A percentile compares a stretch with the other conserved stretches of the same genome.
phyloP scores from a whole-genome alignment of 1,140 invertebrate genomes.

The Paraescarpia echinospica region DNA sequence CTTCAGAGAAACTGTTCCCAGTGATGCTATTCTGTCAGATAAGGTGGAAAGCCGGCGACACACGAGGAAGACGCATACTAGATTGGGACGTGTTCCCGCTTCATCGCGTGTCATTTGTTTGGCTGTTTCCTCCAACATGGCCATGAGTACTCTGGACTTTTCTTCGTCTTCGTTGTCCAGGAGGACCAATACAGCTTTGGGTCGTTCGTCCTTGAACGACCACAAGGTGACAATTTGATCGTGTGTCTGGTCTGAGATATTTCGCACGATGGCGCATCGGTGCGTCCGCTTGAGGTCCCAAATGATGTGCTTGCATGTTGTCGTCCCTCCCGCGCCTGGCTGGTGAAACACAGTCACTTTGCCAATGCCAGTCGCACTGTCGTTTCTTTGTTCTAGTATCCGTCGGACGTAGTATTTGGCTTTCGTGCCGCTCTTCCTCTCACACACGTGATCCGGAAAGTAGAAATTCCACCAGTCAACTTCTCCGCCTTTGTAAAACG shows the following conservation, averaged over 20 bases:
- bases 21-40: neutral
- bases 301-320: slow-evolving; percentile 39
- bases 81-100: neutral
- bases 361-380: slow-evolving; percentile 31
- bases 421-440: slow-evolving; percentile 20
- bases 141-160: slow-evolving; percentile 30
- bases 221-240: slow-evolving; percentile 36
- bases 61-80: slow-evolving; percentile 39
- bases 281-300: slow-evolving; percentile 39
- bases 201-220: slow-evolving; percentile 32
- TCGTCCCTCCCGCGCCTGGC: slow-evolving; percentile 45
- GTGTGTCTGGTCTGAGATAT: slow-evolving; percentile 38
- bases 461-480: slow-evolving; percentile 42
- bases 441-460: slow-evolving; percentile 38
- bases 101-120: slow-evolving; percentile 26
- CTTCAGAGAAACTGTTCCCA: slow-evolving; percentile 31
- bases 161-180: slow-evolving; percentile 47
- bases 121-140: slow-evolving; percentile 35
- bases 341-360: slow-evolving; percentile 40
- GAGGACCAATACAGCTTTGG: slow-evolving; percentile 39
- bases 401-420: neutral
- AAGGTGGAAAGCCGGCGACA: slow-evolving; percentile 32
- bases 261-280: slow-evolving; percentile 39
- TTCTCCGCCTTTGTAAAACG: slow-evolving; percentile 38
- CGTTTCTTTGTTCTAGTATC: slow-evolving; percentile 32